Percentiles rank a stretch among this genome's conserved stretches.
These are phyloP conservation scores for Pomatorhinus ruficollis DNA, from an alignment of 2,113 vertebrate species.

Conservation along the genomic window DNA sequence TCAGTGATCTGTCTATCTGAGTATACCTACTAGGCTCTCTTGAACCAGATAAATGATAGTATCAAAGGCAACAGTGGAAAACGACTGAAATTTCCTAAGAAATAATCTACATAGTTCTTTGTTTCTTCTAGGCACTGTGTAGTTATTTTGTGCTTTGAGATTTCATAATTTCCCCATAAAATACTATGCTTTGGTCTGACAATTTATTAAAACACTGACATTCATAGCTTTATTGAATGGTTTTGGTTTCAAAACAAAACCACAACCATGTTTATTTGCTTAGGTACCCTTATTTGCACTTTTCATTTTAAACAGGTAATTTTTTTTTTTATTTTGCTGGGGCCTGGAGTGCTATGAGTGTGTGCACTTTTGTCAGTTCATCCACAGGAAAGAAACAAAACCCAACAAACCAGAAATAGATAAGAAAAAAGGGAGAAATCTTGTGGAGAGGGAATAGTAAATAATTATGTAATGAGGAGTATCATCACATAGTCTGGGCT, in stretches of 20 bases:
- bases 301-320: not conserved
- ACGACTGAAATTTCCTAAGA: not conserved
- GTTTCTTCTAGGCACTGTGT: not conserved
- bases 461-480: not conserved
- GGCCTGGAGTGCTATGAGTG: not conserved
- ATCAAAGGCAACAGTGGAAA: not conserved
- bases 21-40: not conserved
- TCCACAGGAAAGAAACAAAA: not conserved
- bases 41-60: not conserved
- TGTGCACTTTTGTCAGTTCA: not conserved
- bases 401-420: not conserved
- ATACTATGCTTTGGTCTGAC: not conserved
- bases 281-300: not conserved
- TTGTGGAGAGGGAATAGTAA: not conserved
- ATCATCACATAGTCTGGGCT: not conserved
- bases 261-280: not conserved
- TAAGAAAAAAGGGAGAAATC: not conserved
- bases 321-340: not conserved
- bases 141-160: not conserved
- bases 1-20: not conserved
- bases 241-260: not conserved
- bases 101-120: not conserved
- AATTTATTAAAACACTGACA: not conserved
- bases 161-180: not conserved
- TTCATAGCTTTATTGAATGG: not conserved